Evolutionary conservation across 2,113 vertebrate species (phyloP).

Genomic region (Tachuris rubrigastra): DNA sequence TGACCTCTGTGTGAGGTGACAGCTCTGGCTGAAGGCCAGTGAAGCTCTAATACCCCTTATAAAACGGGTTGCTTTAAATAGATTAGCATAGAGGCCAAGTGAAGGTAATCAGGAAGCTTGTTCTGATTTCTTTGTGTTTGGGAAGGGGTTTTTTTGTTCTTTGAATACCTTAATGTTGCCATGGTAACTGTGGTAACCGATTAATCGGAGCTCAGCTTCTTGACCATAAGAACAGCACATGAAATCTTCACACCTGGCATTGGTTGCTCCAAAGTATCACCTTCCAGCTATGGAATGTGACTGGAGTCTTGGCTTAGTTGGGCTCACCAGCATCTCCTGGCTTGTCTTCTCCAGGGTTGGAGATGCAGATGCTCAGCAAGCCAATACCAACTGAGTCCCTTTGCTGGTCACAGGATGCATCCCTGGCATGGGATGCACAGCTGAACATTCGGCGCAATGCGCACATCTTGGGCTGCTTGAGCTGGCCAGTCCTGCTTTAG

Average conservation of each 20-base stretch:
- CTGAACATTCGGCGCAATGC: not conserved
- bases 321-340: not conserved
- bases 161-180: not conserved
- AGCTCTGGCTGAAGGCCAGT: not conserved
- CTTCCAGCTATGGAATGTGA: not conserved
- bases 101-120: slow-evolving; percentile 9
- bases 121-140: not conserved
- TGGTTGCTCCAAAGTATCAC: not conserved
- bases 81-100: not conserved
- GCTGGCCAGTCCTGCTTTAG: not conserved
- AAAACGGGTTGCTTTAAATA: not conserved
- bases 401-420: not conserved
- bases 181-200: not conserved
- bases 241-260: not conserved
- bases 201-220: not conserved
- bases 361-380: not conserved
- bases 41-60: not conserved
- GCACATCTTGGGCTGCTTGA: not conserved
- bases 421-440: not conserved
- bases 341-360: not conserved
- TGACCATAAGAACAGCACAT: not conserved
- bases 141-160: not conserved
- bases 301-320: not conserved
- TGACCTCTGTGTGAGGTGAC: slow-evolving; percentile 22
- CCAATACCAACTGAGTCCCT: accelerated